Conservation (phyloP, 2,888 invertebrate species). For the Bugula neritina region DNA sequence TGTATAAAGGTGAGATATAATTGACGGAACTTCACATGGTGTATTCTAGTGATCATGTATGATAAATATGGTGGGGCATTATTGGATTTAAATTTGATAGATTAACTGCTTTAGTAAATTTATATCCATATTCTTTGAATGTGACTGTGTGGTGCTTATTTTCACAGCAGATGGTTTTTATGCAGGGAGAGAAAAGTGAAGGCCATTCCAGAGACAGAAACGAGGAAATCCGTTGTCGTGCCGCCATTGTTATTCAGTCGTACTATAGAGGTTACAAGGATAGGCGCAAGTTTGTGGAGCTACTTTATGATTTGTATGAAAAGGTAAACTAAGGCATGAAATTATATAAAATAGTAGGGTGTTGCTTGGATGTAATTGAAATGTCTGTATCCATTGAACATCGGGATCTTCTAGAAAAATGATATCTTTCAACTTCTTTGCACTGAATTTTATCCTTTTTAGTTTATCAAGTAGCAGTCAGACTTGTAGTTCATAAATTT, state of each 20-base stretch:
- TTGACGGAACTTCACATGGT: not conserved
- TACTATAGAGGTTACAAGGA: constrained; percentile 37
- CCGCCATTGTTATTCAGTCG: constrained; percentile 37
- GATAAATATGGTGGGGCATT: not conserved
- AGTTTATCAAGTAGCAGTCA: too few species aligned
- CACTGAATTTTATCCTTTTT: too few species aligned
- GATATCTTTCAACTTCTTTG: too few species aligned
- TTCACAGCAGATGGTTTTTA: too few species aligned
- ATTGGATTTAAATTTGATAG: not conserved
- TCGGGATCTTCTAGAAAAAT: too few species aligned
- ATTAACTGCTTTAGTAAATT: not conserved
- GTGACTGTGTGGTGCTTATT: not conserved
- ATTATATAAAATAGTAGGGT: too few species aligned
- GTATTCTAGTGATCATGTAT: not conserved
- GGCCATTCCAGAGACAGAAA: not conserved
- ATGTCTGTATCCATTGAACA: too few species aligned
- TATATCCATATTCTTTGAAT: not conserved
- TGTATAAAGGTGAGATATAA: too few species aligned
- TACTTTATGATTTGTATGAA: constrained; percentile 37
- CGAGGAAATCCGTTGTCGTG: constrained; percentile 25
- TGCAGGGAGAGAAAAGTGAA: too few species aligned
- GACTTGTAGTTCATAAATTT: too few species aligned
- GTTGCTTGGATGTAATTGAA: too few species aligned
- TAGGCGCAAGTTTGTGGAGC: constrained; percentile 36
- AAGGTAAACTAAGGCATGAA: too few species aligned